A percentile compares a stretch with the other conserved stretches of the same genome.
phyloP scores from a whole-genome alignment of 2,113 vertebrate genomes.

The Sigmodon hispidus region DNA sequence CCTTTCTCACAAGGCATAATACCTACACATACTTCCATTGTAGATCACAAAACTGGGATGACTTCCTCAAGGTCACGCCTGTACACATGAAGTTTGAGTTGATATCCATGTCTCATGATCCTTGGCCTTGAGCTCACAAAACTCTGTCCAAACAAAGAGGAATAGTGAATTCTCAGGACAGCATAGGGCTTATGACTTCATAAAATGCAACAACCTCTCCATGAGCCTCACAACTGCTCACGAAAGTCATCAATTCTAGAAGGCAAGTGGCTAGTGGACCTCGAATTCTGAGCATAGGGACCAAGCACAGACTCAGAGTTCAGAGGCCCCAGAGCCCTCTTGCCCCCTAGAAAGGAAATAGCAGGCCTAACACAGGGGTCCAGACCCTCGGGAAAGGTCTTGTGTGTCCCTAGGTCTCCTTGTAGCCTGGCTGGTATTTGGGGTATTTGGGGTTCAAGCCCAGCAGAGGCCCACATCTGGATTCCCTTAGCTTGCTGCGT shows the following conservation, averaged over 20 bases:
- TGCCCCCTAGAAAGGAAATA: background rate
- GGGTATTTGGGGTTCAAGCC: constrained; percentile 77
- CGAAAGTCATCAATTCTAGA: background rate
- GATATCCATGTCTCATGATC: background rate
- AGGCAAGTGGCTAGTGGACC: background rate
- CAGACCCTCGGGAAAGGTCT: background rate
- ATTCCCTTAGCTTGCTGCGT: constrained; percentile 55
- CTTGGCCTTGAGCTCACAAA: background rate
- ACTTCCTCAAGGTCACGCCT: constrained; percentile 54
- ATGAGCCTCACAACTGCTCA: background rate
- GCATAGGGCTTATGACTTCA: background rate
- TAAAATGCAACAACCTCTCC: background rate
- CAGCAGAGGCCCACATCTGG: constrained; percentile 73
- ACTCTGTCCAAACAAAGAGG: background rate
- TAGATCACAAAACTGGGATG: constrained; percentile 1
- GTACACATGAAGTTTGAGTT: constrained; percentile 23
- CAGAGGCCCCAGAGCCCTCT: background rate
- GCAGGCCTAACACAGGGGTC: background rate
- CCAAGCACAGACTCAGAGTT: constrained; percentile 6
- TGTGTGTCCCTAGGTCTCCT: constrained; percentile 46
- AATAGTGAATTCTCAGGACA: background rate
- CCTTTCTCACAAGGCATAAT: background rate
- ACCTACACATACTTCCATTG: background rate
- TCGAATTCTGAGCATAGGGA: background rate
- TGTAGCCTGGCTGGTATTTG: constrained; percentile 69